phyloP scores from a whole-genome alignment of 2,888 invertebrate species.

The Keiferia lycopersicella region DNA sequence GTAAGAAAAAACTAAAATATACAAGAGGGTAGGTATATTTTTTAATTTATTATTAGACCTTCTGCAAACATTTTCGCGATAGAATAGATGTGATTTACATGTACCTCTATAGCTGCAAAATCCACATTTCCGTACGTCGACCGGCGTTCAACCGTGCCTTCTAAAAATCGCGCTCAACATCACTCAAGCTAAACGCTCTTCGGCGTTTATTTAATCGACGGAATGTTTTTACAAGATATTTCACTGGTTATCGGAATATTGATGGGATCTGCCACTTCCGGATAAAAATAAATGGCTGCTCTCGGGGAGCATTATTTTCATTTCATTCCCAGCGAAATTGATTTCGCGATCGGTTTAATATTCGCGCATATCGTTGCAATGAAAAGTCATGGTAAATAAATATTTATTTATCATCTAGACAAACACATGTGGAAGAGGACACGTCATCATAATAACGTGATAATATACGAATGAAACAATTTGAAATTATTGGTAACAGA shows the following conservation, averaged over 20 bases:
- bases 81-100: too few species aligned
- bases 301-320: constrained; percentile 9
- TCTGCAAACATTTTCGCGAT: too few species aligned
- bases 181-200: constrained; percentile 20
- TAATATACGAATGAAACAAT: too few species aligned
- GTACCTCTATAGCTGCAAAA: too few species aligned
- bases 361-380: neutral
- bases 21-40: too few species aligned
- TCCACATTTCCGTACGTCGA: neutral
- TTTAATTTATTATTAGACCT: too few species aligned
- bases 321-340: constrained; percentile 10
- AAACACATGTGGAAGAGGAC: too few species aligned
- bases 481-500: too few species aligned
- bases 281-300: constrained; percentile 13
- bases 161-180: constrained; percentile 13
- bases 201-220: constrained; percentile 23
- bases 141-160: neutral
- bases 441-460: too few species aligned
- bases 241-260: constrained; percentile 22
- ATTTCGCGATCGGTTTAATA: constrained; percentile 6
- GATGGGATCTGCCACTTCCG: constrained; percentile 16
- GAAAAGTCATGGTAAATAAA: neutral
- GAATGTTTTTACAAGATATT: constrained; percentile 22
- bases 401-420: neutral
- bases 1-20: too few species aligned